Evolutionary conservation across 2,888 invertebrate genomes (phyloP).

Genomic region (Plagodis pulveraria): DNA sequence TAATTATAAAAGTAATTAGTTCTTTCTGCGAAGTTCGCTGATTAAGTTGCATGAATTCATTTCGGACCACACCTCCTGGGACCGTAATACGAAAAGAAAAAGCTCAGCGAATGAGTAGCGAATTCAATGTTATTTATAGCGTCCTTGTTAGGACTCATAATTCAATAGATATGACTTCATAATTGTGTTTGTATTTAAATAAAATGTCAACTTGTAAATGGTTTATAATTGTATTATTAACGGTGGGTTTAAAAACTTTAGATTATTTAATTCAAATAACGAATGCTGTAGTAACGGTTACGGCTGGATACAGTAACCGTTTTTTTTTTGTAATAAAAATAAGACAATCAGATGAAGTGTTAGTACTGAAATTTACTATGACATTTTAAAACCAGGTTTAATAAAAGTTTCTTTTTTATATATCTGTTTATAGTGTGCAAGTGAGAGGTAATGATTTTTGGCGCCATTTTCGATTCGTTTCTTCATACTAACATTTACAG

Average conservation of each 20-base stretch:
- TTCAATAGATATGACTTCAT: conserved; percentile 24
- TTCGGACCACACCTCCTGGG: conserved; percentile 32
- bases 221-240: conserved; percentile 13
- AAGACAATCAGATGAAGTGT: no score
- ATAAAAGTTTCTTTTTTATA: no score
- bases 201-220: conserved; percentile 20
- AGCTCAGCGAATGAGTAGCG: conserved; percentile 10
- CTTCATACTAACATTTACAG: no score
- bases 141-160: conserved; percentile 16
- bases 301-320: not conserved
- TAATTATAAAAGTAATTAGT: conserved; percentile 69
- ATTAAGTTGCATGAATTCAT: conserved; percentile 30
- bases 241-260: not conserved
- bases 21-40: conserved; percentile 50
- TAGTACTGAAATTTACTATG: no score
- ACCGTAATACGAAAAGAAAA: conserved; percentile 28
- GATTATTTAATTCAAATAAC: no score
- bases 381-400: no score
- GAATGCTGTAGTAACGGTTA: no score
- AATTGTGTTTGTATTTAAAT: conserved; percentile 5
- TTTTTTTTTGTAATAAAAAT: not conserved
- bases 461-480: no score
- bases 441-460: no score
- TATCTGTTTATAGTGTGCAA: no score
- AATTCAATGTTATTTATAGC: not conserved